Evolutionary conservation across 2,797 vertebrate species (phyloP).

Genomic region (Oryzias sinensis): DNA sequence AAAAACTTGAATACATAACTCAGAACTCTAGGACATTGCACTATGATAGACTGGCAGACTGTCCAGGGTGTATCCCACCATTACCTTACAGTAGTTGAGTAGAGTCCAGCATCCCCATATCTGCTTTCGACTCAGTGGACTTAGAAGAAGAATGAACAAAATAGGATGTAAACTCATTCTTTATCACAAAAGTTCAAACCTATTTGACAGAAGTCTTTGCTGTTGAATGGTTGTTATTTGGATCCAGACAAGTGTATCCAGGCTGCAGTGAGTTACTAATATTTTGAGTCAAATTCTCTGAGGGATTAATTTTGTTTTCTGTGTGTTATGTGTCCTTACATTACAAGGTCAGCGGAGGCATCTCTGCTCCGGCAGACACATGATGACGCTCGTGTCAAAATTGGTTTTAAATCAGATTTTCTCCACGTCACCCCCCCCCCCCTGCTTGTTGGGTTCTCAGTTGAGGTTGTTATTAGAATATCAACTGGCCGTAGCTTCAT

Average conservation of each 20-base stretch:
- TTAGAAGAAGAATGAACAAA: too few relatives aligned
- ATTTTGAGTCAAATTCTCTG: constrained; percentile 31
- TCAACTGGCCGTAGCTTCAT: constrained; percentile 38
- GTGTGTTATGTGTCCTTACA: constrained; percentile 38
- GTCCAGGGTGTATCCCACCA: too few relatives aligned
- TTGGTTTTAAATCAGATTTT: constrained; percentile 70
- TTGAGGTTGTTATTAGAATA: constrained; percentile 54
- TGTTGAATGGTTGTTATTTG: neutral
- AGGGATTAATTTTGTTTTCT: constrained; percentile 18
- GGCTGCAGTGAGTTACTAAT: constrained; percentile 2
- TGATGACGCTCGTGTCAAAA: constrained; percentile 48
- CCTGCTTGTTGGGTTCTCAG: constrained; percentile 20
- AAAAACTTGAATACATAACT: too few relatives aligned
- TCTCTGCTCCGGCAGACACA: constrained; percentile 31
- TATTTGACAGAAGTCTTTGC: neutral
- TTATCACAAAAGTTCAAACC: too few relatives aligned
- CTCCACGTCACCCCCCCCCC: constrained; percentile 36
- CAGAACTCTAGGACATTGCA: too few relatives aligned
- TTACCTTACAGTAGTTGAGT: too few relatives aligned
- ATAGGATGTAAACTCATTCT: too few relatives aligned
- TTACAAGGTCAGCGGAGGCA: constrained; percentile 30
- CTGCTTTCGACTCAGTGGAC: too few relatives aligned
- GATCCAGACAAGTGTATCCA: constrained; percentile 13
- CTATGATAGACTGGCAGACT: too few relatives aligned
- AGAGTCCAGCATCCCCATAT: too few relatives aligned